Percentiles rank a stretch among this genome's conserved stretches.
Conservation (phyloP, 2,888 invertebrate species). For the Coenonympha arcania region DNA sequence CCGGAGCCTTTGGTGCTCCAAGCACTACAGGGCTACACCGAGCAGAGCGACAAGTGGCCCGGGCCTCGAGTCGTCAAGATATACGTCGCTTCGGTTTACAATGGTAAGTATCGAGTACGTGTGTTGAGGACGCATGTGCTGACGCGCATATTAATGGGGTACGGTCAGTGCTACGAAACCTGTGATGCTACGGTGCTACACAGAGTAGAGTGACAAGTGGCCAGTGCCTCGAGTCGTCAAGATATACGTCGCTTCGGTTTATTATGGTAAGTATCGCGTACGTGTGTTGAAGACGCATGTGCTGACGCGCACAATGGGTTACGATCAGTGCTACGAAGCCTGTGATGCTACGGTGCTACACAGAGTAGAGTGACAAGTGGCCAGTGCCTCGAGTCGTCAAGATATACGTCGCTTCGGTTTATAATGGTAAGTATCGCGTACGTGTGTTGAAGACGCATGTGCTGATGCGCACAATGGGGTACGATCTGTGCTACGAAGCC, state of each 20-base stretch:
- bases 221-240: conserved; percentile 76
- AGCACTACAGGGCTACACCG: conserved; percentile 65
- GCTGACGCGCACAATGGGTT: conserved; percentile 40
- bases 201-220: conserved; percentile 62
- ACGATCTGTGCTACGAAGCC: conserved; percentile 71
- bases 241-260: conserved; percentile 73
- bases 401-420: conserved; percentile 73
- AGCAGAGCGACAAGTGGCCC: conserved; percentile 67
- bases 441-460: conserved; percentile 48
- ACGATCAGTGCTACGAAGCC: conserved; percentile 71
- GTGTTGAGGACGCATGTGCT: conserved; percentile 52
- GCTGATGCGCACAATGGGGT: conserved; percentile 41
- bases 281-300: conserved; percentile 48
- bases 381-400: conserved; percentile 76
- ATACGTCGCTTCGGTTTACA: conserved; percentile 72
- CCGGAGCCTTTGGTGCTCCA: conserved; percentile 70
- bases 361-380: conserved; percentile 62
- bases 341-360: conserved; percentile 65
- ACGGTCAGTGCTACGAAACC: conserved; percentile 71
- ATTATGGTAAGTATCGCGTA: conserved; percentile 68
- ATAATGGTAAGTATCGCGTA: conserved; percentile 68
- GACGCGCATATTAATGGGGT: conserved; percentile 37
- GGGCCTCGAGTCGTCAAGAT: conserved; percentile 76
- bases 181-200: conserved; percentile 65
- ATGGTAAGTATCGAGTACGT: conserved; percentile 64